phyloP scores from a whole-genome alignment of 2,113 vertebrate species.

The Lepus timidus region DNA sequence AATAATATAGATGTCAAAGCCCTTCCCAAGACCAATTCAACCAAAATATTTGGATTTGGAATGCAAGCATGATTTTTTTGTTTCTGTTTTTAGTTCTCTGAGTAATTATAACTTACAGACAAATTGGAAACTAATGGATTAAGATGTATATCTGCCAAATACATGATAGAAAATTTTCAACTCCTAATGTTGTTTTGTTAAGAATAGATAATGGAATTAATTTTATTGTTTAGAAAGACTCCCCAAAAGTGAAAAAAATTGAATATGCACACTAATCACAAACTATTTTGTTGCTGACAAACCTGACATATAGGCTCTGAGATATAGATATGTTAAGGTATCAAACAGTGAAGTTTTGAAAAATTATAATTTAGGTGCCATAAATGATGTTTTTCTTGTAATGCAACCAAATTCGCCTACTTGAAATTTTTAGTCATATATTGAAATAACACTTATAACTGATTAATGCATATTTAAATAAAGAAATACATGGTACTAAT shows the following conservation, averaged over 20 bases:
- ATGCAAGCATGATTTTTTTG: background rate
- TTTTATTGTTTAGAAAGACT: slow-evolving; percentile 19
- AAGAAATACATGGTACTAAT: background rate
- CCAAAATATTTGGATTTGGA: background rate
- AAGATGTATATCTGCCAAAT: slow-evolving; percentile 19
- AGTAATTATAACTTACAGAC: slow-evolving; percentile 1
- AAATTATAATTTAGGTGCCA: background rate
- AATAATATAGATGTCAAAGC: background rate
- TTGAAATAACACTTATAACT: background rate
- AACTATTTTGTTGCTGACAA: slow-evolving; percentile 11
- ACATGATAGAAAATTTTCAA: background rate
- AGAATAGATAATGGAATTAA: background rate
- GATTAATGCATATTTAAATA: slow-evolving; percentile 15
- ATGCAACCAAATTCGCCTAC: background rate
- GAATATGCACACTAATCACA: background rate
- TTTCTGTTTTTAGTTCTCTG: background rate
- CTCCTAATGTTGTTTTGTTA: background rate
- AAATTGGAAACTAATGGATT: background rate
- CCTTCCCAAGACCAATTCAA: background rate
- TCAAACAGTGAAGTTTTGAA: slow-evolving; percentile 4
- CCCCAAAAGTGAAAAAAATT: background rate
- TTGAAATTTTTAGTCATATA: slow-evolving; percentile 19
- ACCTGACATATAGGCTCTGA: background rate
- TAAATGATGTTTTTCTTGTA: background rate
- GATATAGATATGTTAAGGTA: background rate